phyloP scores from a whole-genome alignment of 2,797 vertebrate genomes.

The Brachyrhaphis roseni region DNA sequence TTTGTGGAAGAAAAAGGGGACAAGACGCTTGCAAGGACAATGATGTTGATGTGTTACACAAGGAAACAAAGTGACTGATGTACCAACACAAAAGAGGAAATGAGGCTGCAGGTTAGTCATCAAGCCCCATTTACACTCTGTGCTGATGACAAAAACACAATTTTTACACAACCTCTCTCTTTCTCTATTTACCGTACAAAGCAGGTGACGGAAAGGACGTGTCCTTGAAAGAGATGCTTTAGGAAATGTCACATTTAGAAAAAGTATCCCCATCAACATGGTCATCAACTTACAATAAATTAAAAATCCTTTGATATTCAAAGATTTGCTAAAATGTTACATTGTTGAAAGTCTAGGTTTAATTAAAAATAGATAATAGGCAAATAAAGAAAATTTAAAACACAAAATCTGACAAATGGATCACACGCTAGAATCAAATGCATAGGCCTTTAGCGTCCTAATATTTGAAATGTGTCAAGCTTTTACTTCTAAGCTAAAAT shows the following conservation, averaged over 20 bases:
- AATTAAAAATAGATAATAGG: not conserved
- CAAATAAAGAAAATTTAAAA: not conserved
- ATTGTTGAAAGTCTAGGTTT: not conserved
- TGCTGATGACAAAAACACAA: not conserved
- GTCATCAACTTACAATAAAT: not conserved
- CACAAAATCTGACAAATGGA: not conserved
- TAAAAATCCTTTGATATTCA: not conserved
- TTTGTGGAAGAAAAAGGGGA: slow-evolving; percentile 35
- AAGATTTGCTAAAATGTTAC: not conserved
- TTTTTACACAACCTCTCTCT: not conserved
- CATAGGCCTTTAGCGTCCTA: slow-evolving; percentile 34
- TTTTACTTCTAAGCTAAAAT: too few species aligned
- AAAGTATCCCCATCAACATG: not conserved
- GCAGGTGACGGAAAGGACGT: not conserved
- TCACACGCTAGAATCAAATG: slow-evolving; percentile 30
- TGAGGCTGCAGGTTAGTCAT: slow-evolving; percentile 18
- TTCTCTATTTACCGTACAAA: slow-evolving; percentile 2
- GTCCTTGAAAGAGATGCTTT: not conserved
- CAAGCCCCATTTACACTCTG: not conserved
- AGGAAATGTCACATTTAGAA: not conserved
- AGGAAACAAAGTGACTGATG: slow-evolving; percentile 17
- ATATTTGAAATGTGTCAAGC: slow-evolving; percentile 33
- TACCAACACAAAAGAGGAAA: slow-evolving; percentile 31
- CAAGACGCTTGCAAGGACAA: slow-evolving; percentile 26
- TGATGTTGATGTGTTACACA: slow-evolving; percentile 28